Evolutionary conservation across 2,113 vertebrate species (phyloP), one percentile per base, ranked within the genome.

Genomic region (Lathamus discolor): DNA sequence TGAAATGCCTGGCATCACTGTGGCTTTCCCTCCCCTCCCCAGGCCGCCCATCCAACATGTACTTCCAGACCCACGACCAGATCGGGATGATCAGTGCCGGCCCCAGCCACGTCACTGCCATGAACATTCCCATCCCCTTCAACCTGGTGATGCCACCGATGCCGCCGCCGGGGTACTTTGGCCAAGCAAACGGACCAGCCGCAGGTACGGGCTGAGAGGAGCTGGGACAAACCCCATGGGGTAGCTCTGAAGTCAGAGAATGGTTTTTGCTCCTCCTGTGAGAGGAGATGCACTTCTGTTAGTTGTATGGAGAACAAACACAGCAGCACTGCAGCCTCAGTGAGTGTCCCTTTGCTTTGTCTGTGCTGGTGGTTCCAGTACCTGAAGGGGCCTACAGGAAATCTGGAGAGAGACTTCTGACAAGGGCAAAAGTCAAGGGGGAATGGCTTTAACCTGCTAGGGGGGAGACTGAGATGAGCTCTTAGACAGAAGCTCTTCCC

Each of bases 31-130:
- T 49, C 10, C 43, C 10, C 9, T 46, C 22, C 10, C 90, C 97
- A 97, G 99, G 99, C 7, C 99, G 99, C 49, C 99, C 99, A 1
- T 99, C 99, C 24, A 99, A 98, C 97, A 99, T 99, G 99, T 99
- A 99, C 97, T 99, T 99, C 97, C 99, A 99, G 88, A 99, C 99
- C 20, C 99, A 99, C 0, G 99, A 99, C 98, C 99, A 99, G 98
- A 99, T 99, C 0, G 99, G 99, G 82, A 99, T 99, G 99, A 99
- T 99, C 70, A 99, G 99, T 0, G 98, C 99, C 0, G 99, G 99
- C 17, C 99, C 99, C 39, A 98, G 98, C 97, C 99, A 99, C 1
- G 98, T 99, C 97, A 98, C 98, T 0, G 98, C 99, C 22, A 99
- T 99, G 99, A 99, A 99, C 98, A 98, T 99, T 69, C 99, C 99